Conservation (phyloP, 2,113 vertebrate genomes). For the Pionites leucogaster region DNA sequence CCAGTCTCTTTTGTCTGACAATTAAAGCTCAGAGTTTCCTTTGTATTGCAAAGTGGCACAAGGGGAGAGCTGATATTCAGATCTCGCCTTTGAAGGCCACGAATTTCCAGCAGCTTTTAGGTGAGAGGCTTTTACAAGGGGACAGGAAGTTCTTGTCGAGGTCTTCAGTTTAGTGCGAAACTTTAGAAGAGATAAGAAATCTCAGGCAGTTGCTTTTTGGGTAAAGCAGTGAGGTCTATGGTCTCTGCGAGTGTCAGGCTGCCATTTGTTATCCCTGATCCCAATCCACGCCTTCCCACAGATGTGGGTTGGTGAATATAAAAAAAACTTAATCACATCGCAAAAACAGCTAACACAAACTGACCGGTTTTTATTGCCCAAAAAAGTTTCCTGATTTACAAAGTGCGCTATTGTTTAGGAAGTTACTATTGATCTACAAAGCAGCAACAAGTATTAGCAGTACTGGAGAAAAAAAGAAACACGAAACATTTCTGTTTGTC, state of each 20-base stretch:
- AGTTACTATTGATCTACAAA: not conserved
- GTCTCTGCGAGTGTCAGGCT: not conserved
- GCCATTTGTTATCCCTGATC: constrained; percentile 21
- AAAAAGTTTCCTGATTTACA: not conserved
- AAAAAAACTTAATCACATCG: not conserved
- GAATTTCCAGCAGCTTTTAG: constrained; percentile 40
- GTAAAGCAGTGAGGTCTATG: not conserved
- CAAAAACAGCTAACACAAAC: not conserved
- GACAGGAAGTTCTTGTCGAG: constrained; percentile 37
- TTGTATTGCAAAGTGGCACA: constrained; percentile 54
- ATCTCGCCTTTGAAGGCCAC: constrained; percentile 50
- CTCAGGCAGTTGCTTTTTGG: not conserved
- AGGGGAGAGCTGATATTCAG: constrained; percentile 28
- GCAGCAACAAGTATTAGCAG: not conserved
- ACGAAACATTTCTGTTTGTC: not conserved
- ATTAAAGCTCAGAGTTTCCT: constrained; percentile 52
- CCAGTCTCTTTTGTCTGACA: constrained; percentile 51
- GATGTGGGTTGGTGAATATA: not conserved
- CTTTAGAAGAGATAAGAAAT: constrained; percentile 50
- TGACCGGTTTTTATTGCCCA: not conserved
- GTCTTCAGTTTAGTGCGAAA: constrained; percentile 52
- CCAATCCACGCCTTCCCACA: not conserved
- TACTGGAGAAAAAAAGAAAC: not conserved
- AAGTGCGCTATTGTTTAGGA: not conserved
- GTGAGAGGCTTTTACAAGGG: constrained; percentile 9